These are phyloP conservation scores for Macaca nemestrina DNA, from an alignment of 2,113 vertebrate genomes.

Conservation along the genomic window DNA sequence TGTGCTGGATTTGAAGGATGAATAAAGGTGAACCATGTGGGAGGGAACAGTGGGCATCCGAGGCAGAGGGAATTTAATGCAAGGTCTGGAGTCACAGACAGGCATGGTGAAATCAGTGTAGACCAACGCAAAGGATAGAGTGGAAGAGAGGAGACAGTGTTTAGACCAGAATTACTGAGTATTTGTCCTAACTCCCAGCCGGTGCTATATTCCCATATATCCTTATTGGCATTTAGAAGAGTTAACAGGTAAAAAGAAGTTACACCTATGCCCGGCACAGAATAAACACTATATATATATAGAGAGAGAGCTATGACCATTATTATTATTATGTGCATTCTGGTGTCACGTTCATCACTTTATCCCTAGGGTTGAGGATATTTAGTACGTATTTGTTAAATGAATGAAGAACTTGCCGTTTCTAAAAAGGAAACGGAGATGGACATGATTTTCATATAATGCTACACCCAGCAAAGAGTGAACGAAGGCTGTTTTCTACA, in stretches of 20 bases:
- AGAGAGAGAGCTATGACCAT: not conserved
- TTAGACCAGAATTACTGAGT: not conserved
- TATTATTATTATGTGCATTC: not conserved
- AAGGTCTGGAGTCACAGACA: not conserved
- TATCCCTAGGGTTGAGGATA: not conserved
- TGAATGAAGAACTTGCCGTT: constrained; percentile 10
- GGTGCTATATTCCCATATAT: not conserved
- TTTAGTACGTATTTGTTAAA: not conserved
- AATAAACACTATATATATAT: not conserved
- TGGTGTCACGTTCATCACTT: not conserved
- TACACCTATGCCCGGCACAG: not conserved
- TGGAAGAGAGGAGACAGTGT: not conserved
- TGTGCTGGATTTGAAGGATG: not conserved
- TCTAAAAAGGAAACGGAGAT: constrained; percentile 6
- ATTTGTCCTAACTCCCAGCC: not conserved
- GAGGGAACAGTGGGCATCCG: not conserved
- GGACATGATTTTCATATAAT: not conserved
- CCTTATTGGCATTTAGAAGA: not conserved
- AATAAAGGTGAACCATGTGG: not conserved
- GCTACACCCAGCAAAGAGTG: not conserved
- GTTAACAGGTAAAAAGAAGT: not conserved
- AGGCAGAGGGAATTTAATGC: not conserved
- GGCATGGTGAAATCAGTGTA: not conserved
- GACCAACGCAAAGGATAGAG: not conserved
- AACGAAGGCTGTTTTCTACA: not conserved